Percentiles rank a stretch among this genome's conserved stretches.
phyloP scores from a whole-genome alignment of 2,797 vertebrate species.

The Liasis olivaceus region DNA sequence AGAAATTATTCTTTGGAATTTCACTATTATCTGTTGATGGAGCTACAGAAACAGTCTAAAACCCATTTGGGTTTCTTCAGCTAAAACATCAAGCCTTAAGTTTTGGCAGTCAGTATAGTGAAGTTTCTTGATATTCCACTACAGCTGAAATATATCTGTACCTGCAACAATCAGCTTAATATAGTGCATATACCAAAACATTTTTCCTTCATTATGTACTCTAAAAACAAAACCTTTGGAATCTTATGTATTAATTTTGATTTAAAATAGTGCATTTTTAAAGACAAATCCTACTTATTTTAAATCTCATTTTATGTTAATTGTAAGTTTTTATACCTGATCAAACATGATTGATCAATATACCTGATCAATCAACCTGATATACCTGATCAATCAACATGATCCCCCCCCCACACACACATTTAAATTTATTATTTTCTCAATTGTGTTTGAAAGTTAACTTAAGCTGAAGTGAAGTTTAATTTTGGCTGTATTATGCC shows the following conservation, averaged over 20 bases:
- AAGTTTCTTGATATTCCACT: not conserved
- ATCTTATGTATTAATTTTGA: not conserved
- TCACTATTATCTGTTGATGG: not conserved
- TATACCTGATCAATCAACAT: not conserved
- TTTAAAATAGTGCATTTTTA: not conserved
- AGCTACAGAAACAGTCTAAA: not conserved
- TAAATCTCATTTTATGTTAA: not conserved
- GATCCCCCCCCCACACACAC: not conserved
- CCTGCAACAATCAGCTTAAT: not conserved
- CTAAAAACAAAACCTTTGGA: slow-evolving; percentile 8
- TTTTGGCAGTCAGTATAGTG: not conserved
- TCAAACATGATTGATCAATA: not conserved
- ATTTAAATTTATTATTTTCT: not conserved
- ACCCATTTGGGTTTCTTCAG: not conserved
- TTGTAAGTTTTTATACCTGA: not conserved
- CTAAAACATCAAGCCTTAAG: not conserved
- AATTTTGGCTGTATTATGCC: not conserved
- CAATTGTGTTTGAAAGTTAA: not conserved
- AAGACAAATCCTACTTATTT: no score
- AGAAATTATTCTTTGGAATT: not conserved
- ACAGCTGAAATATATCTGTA: not conserved
- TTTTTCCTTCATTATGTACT: not conserved
- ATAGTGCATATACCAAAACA: not conserved
- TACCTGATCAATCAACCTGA: no score
- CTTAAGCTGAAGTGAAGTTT: not conserved